These are phyloP conservation scores for Rhingia rostrata DNA, from an alignment of 2,888 invertebrate species.

Conservation along the genomic window DNA sequence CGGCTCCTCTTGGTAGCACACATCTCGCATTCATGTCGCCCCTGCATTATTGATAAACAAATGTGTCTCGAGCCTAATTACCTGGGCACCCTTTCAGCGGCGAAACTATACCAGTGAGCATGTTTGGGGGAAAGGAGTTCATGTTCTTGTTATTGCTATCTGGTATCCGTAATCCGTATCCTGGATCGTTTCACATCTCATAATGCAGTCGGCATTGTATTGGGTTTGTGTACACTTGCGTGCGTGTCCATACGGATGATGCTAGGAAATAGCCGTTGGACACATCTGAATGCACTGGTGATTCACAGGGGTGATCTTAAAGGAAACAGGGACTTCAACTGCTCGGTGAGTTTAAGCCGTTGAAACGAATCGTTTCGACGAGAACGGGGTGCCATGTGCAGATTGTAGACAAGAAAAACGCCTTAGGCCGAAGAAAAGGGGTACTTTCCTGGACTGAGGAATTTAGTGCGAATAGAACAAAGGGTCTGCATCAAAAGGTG, in stretches of 20 bases:
- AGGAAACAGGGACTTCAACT: slow-evolving; percentile 46
- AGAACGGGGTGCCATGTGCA: background rate
- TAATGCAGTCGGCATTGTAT: slow-evolving; percentile 40
- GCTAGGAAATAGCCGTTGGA: slow-evolving; percentile 65
- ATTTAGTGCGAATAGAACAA: slow-evolving; percentile 2
- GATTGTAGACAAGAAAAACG: slow-evolving; percentile 22
- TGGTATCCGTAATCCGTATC: slow-evolving; percentile 38
- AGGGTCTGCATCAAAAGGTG: background rate
- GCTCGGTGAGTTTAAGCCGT: background rate
- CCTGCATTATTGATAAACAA: slow-evolving; percentile 70
- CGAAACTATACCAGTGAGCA: background rate
- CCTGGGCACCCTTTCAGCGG: slow-evolving; percentile 26
- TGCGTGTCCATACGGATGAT: slow-evolving; percentile 54
- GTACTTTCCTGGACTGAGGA: slow-evolving; percentile 7
- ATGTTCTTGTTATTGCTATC: background rate
- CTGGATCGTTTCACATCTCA: slow-evolving; percentile 55
- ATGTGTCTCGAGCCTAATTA: slow-evolving; percentile 70
- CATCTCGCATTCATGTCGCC: slow-evolving; percentile 50
- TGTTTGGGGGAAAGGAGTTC: background rate
- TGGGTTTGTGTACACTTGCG: slow-evolving; percentile 17
- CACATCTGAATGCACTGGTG: slow-evolving; percentile 61
- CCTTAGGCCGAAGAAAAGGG: background rate
- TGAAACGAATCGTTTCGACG: background rate
- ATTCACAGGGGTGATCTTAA: slow-evolving; percentile 60
- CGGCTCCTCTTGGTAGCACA: slow-evolving; percentile 23